Conservation (phyloP, 2,797 vertebrate genomes). For the Meda fulgida region DNA sequence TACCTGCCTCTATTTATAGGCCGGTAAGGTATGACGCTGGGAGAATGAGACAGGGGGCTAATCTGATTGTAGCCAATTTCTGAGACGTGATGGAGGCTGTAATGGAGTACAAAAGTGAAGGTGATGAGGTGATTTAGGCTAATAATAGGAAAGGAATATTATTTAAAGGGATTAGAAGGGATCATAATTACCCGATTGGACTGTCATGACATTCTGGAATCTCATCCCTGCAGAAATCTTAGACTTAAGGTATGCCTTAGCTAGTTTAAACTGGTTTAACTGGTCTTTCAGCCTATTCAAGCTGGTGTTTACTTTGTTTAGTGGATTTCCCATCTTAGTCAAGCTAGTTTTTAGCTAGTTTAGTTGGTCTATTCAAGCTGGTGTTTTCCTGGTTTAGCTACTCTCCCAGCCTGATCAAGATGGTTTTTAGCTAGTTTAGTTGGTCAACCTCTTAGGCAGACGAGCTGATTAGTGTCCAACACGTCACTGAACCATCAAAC, state of each 20-base stretch:
- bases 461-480: neutral
- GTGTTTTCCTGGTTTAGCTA: neutral
- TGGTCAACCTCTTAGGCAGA: neutral
- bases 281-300: neutral
- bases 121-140: neutral
- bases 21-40: conserved; percentile 57
- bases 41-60: conserved; percentile 21
- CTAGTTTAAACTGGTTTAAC: neutral
- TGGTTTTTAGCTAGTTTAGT: too few relatives aligned
- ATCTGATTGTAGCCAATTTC: conserved; percentile 20
- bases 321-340: rapidly evolving
- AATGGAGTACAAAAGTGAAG: conserved; percentile 20
- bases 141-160: conserved; percentile 2
- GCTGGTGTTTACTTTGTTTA: neutral
- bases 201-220: neutral
- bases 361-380: neutral
- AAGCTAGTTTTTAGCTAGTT: neutral
- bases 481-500: neutral
- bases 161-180: neutral
- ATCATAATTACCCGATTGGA: neutral
- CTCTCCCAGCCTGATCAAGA: too few relatives aligned
- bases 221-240: neutral
- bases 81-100: neutral
- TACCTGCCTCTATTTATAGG: conserved; percentile 69
- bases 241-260: neutral